Evolutionary conservation across 2,797 vertebrate genomes (phyloP).

Genomic region (Coregonus suidteri): DNA sequence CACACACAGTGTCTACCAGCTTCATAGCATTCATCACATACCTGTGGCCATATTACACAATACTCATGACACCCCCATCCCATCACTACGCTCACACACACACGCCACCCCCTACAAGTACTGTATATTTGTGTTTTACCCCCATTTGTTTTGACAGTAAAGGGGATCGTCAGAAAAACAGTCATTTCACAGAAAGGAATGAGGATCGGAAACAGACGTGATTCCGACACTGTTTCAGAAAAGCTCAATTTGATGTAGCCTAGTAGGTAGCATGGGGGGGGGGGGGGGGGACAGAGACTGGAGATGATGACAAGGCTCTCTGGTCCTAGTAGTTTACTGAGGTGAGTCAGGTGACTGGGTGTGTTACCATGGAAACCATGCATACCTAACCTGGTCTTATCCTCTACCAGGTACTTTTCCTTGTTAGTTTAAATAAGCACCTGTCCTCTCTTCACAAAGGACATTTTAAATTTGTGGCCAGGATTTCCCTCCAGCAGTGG

Average conservation of each 20-base stretch:
- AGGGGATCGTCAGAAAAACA: neutral
- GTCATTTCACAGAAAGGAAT: neutral
- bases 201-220: too few relatives aligned
- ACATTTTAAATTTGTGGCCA: constrained; percentile 14
- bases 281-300: too few relatives aligned
- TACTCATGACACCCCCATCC: too few relatives aligned
- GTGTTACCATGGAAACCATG: neutral
- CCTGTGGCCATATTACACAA: too few relatives aligned
- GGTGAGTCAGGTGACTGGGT: neutral
- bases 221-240: too few relatives aligned
- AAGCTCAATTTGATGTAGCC: neutral
- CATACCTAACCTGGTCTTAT: constrained; percentile 2
- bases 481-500: constrained; percentile 40
- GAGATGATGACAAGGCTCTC: too few relatives aligned
- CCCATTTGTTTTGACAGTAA: too few relatives aligned
- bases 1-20: too few relatives aligned
- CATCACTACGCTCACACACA: too few relatives aligned
- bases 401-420: constrained; percentile 33
- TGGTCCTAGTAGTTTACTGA: neutral
- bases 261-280: neutral
- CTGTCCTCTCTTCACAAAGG: constrained; percentile 52
- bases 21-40: too few relatives aligned
- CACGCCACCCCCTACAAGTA: too few relatives aligned
- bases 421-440: constrained; percentile 60
- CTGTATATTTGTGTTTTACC: too few relatives aligned